Conservation (phyloP, 2,888 invertebrate species). For the Coelogynopora nodosa region DNA sequence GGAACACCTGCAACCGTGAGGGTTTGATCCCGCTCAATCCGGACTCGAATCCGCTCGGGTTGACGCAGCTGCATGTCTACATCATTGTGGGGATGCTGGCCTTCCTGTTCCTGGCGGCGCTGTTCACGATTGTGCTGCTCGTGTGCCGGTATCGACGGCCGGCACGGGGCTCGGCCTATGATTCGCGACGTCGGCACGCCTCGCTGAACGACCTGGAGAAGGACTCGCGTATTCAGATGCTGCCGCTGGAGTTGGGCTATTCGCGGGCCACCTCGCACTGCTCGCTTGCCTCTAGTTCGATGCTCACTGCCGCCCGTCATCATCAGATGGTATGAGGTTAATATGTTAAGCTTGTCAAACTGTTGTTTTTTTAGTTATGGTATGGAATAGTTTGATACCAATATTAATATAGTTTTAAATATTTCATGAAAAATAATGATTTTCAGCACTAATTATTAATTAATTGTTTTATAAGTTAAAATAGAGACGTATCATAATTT, state of each 20-base stretch:
- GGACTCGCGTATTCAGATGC: not conserved
- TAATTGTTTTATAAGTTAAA: no score
- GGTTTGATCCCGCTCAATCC: conserved; percentile 6
- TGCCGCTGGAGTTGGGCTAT: not conserved
- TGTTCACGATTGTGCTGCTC: not conserved
- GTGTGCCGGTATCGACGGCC: not conserved
- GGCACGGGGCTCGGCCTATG: not conserved
- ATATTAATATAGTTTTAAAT: no score
- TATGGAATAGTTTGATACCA: no score
- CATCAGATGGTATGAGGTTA: not conserved
- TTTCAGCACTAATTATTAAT: no score
- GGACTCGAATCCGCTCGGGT: not conserved
- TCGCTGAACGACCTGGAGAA: not conserved
- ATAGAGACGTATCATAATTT: no score
- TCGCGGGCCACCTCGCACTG: not conserved
- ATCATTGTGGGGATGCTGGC: not conserved
- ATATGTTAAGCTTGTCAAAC: no score
- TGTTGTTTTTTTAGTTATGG: no score
- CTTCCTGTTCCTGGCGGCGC: not conserved
- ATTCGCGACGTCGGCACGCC: not conserved
- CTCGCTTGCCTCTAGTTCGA: not conserved
- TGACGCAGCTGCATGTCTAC: conserved; percentile 8
- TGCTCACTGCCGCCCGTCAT: not conserved
- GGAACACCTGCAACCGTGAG: not conserved
- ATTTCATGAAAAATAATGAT: no score